phyloP scores from a whole-genome alignment of 2,113 vertebrate genomes.

The Anoplopoma fimbria region DNA sequence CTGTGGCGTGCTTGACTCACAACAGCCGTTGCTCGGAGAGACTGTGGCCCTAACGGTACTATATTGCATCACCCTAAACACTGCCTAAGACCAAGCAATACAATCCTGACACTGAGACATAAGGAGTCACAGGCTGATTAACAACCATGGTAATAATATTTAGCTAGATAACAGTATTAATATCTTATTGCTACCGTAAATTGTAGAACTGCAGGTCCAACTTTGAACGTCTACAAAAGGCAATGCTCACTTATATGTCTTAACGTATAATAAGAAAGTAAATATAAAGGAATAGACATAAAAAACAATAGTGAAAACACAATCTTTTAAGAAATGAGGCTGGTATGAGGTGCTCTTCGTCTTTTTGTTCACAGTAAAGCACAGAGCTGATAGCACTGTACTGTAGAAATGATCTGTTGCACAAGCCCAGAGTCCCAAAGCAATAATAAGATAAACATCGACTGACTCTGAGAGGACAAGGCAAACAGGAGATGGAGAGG shows the following conservation, averaged over 20 bases:
- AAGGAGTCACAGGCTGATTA: too few relatives aligned
- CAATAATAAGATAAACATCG: constrained; percentile 63
- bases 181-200: neutral
- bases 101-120: too few relatives aligned
- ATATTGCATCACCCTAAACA: too few relatives aligned
- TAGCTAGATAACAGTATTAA: neutral
- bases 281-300: neutral
- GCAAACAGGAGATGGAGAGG: constrained; percentile 22
- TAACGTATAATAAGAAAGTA: neutral
- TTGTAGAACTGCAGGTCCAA: neutral
- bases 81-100: too few relatives aligned
- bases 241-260: neutral
- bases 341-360: neutral
- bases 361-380: neutral
- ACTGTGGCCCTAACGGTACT: too few relatives aligned
- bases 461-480: constrained; percentile 39
- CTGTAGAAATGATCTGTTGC: constrained; percentile 48
- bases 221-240: neutral
- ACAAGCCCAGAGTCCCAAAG: constrained; percentile 32
- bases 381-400: neutral
- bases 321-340: constrained; percentile 9
- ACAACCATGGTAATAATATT: neutral
- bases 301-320: neutral
- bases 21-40: too few relatives aligned
- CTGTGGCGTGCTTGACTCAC: too few relatives aligned